Evolutionary conservation across 2,888 invertebrate genomes (phyloP).

Genomic region (Carabus problematicus): DNA sequence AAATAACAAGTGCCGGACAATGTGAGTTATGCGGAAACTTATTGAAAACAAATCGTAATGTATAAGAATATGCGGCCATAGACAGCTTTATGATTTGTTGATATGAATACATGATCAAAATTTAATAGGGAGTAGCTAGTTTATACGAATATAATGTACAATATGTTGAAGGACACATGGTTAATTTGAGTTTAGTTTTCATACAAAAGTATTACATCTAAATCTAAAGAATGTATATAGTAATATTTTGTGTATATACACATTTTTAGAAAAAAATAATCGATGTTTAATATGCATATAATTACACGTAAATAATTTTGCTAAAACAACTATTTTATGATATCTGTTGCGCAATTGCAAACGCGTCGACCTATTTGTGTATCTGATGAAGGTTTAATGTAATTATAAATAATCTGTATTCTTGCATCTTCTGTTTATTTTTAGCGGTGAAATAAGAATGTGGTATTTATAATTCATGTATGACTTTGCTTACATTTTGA

Average conservation of each 20-base stretch:
- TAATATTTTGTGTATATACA: too few relatives aligned
- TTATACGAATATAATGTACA: constrained; percentile 3
- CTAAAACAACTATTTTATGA: constrained; percentile 4
- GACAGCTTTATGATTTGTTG: too few relatives aligned
- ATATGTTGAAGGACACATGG: background rate
- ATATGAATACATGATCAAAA: too few relatives aligned
- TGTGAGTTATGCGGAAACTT: constrained; percentile 1
- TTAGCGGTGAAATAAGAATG: background rate
- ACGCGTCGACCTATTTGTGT: constrained; percentile 4
- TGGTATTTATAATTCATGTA: constrained; percentile 3
- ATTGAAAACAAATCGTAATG: background rate
- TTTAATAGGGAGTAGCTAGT: background rate
- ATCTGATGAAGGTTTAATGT: constrained; percentile 12
- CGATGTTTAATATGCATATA: background rate
- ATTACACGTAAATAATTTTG: background rate
- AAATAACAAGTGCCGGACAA: constrained; percentile 16
- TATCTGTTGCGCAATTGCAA: background rate
- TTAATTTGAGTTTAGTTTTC: too few relatives aligned
- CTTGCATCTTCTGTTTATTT: constrained; percentile 9
- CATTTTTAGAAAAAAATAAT: background rate
- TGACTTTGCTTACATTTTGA: too few relatives aligned
- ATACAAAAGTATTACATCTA: too few relatives aligned
- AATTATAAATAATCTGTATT: constrained; percentile 13
- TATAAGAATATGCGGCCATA: too few relatives aligned
- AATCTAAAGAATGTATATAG: too few relatives aligned